Conservation (phyloP, 2,888 invertebrate genomes). For the Philonicus albiceps region DNA sequence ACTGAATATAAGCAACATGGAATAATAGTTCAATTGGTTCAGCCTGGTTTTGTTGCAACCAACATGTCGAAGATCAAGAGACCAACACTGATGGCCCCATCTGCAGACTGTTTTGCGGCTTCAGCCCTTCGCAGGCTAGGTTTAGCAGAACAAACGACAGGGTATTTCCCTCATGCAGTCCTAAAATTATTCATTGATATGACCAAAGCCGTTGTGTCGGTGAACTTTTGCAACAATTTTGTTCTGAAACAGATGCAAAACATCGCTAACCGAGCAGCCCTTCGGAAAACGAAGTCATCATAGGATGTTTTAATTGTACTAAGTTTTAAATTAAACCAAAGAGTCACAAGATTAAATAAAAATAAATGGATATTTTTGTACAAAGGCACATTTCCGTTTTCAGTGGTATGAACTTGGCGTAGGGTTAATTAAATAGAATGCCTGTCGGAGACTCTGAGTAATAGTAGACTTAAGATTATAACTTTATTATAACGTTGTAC, state of each 20-base stretch:
- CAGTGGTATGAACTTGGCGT: not conserved
- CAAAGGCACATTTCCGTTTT: not conserved
- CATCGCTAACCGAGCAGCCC: slow-evolving; percentile 57
- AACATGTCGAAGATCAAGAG: slow-evolving; percentile 87
- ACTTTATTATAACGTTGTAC: not conserved
- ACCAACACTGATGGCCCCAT: slow-evolving; percentile 77
- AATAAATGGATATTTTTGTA: not conserved
- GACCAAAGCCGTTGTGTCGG: slow-evolving; percentile 54
- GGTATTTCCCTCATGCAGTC: slow-evolving; percentile 69
- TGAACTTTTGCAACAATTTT: slow-evolving; percentile 55
- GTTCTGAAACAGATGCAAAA: slow-evolving; percentile 56
- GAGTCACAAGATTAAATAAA: not conserved
- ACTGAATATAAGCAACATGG: slow-evolving; percentile 78
- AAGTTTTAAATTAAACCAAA: slow-evolving; percentile 8
- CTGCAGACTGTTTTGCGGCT: slow-evolving; percentile 75
- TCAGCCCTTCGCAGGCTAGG: slow-evolving; percentile 77
- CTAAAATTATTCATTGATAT: slow-evolving; percentile 54
- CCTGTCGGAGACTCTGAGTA: not conserved
- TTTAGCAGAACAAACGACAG: slow-evolving; percentile 73
- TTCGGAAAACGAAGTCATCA: slow-evolving; percentile 52
- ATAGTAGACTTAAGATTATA: not conserved
- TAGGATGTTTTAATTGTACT: slow-evolving; percentile 25
- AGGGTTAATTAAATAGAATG: not conserved
- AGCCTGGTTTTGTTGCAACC: slow-evolving; percentile 90
- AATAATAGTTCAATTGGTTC: slow-evolving; percentile 80